Evolutionary conservation across 2,888 invertebrate genomes (phyloP), one percentile per base, ranked within the genome.

Genomic region (Augochlorella aurata): DNA sequence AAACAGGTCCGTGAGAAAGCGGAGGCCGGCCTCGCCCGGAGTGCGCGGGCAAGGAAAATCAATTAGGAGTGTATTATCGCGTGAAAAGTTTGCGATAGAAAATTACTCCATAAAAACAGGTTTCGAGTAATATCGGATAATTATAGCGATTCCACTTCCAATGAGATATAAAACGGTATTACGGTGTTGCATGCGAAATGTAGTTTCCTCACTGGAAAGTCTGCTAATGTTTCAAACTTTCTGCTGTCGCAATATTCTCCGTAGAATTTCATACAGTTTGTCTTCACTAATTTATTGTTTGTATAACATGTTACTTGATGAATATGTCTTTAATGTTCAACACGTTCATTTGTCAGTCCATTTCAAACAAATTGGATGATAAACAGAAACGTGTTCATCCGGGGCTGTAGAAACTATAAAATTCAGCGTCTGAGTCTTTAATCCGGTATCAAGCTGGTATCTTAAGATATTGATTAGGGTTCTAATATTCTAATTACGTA

Each of bases 51-150:
- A 50, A 69, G 70, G 58, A 61, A 80, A 80, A 80, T 80, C 81
- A 80, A 81, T 81, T 80, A 81, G 70, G 44, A 44, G 47, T 69
- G 68, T 38, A 67, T 50, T n/a, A 45, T 75, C 29, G 70, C 50
- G n/a, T 75, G 58, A 75, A 80, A 80, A 54, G 29, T 47, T 29
- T 10, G 47, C 66, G 29, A 71, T 80, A 50, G 66, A 75, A 61
- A 18, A 66, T 58, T 21, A 65, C 47, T 3, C 45, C 18, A 14
- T 70, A 58, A 75, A 80, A 21, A 47, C 18, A 47, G 12, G 21
- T 50, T 24, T 45, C 12, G 18, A 21, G 54, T 24, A 65, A 50
- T 45, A 67, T 24, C 54, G 38, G 61, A 50, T 50, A 71, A 70
- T 77, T 77, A 50, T 21, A 16, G 49, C 16, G 45, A 18, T 21